Evolutionary conservation across 2,797 vertebrate genomes (phyloP).

Genomic region (Oreortyx pictus): DNA sequence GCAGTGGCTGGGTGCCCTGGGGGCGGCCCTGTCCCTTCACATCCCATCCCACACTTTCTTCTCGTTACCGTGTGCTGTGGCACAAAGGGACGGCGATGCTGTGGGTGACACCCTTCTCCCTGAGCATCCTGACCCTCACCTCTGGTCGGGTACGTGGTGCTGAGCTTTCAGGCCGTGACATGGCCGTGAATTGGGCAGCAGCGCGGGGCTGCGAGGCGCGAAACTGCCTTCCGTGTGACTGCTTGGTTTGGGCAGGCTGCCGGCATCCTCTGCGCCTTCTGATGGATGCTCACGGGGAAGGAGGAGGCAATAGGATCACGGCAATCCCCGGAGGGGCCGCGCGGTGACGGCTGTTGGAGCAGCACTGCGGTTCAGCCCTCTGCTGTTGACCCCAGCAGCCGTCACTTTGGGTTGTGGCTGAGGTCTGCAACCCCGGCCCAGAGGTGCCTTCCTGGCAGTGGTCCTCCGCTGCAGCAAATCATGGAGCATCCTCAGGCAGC

Average conservation of each 20-base stretch:
- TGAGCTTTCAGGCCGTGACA: neutral
- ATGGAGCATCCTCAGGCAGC: neutral
- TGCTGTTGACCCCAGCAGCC: neutral
- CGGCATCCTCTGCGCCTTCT: neutral
- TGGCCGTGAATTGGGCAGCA: neutral
- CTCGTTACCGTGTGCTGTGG: neutral
- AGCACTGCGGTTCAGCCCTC: neutral
- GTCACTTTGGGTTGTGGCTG: neutral
- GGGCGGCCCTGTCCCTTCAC: neutral
- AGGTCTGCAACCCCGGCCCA: neutral
- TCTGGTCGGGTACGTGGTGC: no score
- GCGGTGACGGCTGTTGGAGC: neutral
- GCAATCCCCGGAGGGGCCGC: neutral
- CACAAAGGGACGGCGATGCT: neutral
- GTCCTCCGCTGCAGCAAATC: neutral
- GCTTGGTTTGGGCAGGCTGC: neutral
- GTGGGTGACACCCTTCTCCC: neutral
- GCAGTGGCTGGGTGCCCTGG: no score
- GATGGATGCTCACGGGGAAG: accelerated
- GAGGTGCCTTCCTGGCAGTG: neutral
- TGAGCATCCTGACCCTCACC: no score
- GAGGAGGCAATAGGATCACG: neutral
- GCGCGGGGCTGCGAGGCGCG: accelerated
- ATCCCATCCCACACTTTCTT: neutral
- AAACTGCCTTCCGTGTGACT: neutral